phyloP scores from a whole-genome alignment of 2,113 vertebrate species.

The Isurus oxyrinchus region DNA sequence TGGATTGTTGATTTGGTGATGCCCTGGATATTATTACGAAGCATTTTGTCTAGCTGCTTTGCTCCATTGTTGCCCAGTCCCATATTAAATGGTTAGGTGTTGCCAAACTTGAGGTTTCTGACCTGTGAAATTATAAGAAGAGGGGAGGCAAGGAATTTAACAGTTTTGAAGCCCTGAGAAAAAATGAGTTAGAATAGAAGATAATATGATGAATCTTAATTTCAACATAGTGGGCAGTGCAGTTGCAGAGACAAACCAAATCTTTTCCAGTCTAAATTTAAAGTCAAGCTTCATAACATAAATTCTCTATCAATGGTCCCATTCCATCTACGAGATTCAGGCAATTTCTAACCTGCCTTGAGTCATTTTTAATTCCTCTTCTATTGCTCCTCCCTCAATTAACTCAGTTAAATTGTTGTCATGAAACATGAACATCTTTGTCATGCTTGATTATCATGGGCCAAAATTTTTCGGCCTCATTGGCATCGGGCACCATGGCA shows the following conservation, averaged over 20 bases:
- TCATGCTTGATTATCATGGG: background rate
- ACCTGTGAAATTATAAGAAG: background rate
- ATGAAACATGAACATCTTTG: background rate
- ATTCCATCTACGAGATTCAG: background rate
- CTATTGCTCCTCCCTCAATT: background rate
- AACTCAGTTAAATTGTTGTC: background rate
- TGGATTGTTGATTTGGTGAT: background rate
- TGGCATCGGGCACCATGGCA: too few relatives aligned
- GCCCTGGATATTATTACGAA: background rate
- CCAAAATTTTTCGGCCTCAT: too few relatives aligned
- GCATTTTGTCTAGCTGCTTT: background rate
- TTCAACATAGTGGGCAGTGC: background rate
- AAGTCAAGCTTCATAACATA: background rate
- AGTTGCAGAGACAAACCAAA: background rate
- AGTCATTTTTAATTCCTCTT: background rate
- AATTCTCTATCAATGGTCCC: background rate
- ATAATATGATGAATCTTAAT: background rate
- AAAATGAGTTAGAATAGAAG: background rate
- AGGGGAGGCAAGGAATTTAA: too few relatives aligned
- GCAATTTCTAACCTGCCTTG: background rate
- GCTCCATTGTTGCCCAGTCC: background rate
- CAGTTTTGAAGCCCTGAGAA: background rate
- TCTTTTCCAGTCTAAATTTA: background rate
- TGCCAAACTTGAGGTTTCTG: background rate
- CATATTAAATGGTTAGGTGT: background rate